phyloP scores from a whole-genome alignment of 2,888 invertebrate genomes.

The Hedychridium roseum region DNA sequence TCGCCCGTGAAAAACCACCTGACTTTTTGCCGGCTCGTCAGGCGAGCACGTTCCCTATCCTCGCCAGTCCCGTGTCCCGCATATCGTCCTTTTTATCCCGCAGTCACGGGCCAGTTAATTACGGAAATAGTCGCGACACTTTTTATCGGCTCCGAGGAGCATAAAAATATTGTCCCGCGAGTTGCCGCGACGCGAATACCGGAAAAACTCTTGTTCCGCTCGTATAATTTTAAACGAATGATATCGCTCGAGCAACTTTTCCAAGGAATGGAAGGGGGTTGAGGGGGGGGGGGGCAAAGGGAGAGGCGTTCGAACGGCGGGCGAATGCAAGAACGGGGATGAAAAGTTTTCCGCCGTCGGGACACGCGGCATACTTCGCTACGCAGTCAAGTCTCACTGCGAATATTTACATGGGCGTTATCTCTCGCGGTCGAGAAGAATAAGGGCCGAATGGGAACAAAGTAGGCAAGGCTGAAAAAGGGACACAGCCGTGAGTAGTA shows the following conservation, averaged over 20 bases:
- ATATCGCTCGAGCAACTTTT: slow-evolving; percentile 22
- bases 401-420: slow-evolving; percentile 6
- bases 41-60: slow-evolving; percentile 9
- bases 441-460: no score
- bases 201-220: slow-evolving; percentile 25
- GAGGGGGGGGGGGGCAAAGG: neutral
- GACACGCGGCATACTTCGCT: slow-evolving; percentile 1
- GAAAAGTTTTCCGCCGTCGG: slow-evolving; percentile 9
- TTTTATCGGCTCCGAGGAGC: slow-evolving; percentile 50
- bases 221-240: slow-evolving; percentile 18
- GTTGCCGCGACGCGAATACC: slow-evolving; percentile 7
- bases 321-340: neutral
- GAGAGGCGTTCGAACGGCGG: slow-evolving; percentile 7
- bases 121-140: slow-evolving; percentile 49
- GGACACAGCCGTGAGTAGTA: no score
- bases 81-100: slow-evolving; percentile 3
- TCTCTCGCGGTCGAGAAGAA: slow-evolving; percentile 25
- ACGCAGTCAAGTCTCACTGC: neutral
- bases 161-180: slow-evolving; percentile 50
- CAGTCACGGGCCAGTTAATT: slow-evolving; percentile 47
- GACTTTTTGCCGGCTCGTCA: slow-evolving; percentile 43
- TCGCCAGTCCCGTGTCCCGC: neutral
- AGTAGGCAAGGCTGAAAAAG: no score
- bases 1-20: slow-evolving; percentile 43
- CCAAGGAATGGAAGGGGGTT: neutral